Evolutionary conservation across 2,888 invertebrate genomes (phyloP).

Genomic region (Adineta ricciae): DNA sequence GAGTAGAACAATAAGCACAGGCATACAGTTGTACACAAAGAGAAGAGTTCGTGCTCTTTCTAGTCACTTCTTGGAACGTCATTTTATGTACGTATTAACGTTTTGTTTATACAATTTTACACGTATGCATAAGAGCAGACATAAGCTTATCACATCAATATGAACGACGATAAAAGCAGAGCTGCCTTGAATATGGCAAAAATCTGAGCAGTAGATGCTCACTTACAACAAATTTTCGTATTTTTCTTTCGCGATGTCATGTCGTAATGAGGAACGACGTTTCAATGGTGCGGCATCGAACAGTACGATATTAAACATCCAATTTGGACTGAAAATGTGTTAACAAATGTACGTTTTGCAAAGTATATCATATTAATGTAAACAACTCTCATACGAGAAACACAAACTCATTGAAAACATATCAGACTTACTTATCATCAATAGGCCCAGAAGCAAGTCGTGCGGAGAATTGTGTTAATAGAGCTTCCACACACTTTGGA

Average conservation of each 20-base stretch:
- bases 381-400: too few relatives aligned
- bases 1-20: too few relatives aligned
- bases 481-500: conserved; percentile 81
- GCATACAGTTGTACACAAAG: too few relatives aligned
- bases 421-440: conserved; percentile 51
- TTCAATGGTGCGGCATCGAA: neutral
- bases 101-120: too few relatives aligned
- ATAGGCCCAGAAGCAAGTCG: conserved; percentile 73
- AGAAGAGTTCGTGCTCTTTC: too few relatives aligned
- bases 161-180: neutral
- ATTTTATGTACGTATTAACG: too few relatives aligned
- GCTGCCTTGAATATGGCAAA: neutral
- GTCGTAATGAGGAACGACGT: neutral
- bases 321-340: neutral
- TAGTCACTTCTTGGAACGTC: too few relatives aligned
- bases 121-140: neutral
- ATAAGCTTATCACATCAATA: neutral
- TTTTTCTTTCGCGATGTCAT: neutral
- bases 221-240: neutral
- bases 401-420: neutral
- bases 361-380: neutral
- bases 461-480: conserved; percentile 89
- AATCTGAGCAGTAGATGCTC: neutral
- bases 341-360: neutral
- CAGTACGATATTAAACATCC: conserved; percentile 16